These are phyloP conservation scores for Syrmaticus mikado DNA, from an alignment of 2,113 vertebrate genomes.

Conservation along the genomic window DNA sequence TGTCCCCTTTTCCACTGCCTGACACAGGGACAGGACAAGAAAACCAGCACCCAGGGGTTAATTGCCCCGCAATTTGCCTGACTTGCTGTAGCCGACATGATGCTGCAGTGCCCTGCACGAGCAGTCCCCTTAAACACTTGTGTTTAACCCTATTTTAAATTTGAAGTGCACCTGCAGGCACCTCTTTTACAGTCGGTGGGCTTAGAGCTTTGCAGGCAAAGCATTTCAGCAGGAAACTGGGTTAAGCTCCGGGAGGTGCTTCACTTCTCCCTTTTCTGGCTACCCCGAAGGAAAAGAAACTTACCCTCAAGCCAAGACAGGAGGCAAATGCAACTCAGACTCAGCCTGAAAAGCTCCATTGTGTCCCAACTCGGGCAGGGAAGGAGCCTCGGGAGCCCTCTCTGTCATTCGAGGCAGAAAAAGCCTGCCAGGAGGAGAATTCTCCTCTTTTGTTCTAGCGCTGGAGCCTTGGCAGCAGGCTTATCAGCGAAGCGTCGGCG, in stretches of 20 bases:
- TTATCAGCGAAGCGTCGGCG: constrained; percentile 39
- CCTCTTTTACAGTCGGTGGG: background rate
- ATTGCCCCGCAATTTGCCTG: background rate
- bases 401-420: constrained; percentile 55
- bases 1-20: background rate
- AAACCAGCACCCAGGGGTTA: background rate
- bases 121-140: background rate
- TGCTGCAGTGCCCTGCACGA: background rate
- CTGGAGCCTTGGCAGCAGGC: constrained; percentile 8
- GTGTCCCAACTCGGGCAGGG: background rate
- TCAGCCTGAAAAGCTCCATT: constrained; percentile 68
- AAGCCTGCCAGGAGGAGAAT: background rate
- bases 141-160: background rate
- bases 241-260: background rate
- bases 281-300: constrained; percentile 24
- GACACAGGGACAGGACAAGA: background rate
- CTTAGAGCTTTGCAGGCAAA: background rate
- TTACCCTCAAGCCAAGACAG: constrained; percentile 71
- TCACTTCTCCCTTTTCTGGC: background rate
- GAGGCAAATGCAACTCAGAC: constrained; percentile 54
- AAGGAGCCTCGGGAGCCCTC: background rate
- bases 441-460: constrained; percentile 7
- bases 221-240: background rate
- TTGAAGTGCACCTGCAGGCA: background rate
- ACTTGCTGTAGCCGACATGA: fast-evolving